Conservation (phyloP, 2,113 vertebrate genomes). For the Bujurquina vittata region DNA sequence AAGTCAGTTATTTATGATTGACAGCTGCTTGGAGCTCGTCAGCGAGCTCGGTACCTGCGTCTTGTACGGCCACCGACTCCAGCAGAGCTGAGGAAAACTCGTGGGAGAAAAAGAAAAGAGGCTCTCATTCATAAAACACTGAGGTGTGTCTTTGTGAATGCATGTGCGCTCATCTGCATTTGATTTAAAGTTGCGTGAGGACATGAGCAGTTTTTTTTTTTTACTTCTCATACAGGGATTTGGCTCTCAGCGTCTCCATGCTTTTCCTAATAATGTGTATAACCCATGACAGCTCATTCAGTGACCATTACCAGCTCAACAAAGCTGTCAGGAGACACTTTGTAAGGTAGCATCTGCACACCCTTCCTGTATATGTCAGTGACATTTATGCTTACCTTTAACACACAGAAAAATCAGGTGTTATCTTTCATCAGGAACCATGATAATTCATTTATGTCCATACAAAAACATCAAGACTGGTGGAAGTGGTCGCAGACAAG, state of each 20-base stretch:
- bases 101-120: conserved; percentile 64
- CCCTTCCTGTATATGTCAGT: not conserved
- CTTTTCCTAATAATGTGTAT: conserved; percentile 74
- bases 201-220: not conserved
- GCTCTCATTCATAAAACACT: conserved; percentile 56
- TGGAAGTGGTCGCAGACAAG: conserved; percentile 77
- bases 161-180: not conserved
- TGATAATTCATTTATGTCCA: conserved; percentile 42
- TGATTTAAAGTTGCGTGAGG: not conserved
- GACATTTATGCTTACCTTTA: not conserved
- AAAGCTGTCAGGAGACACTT: conserved; percentile 74
- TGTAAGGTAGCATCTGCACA: conserved; percentile 65
- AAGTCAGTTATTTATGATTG: conserved; percentile 13
- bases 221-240: conserved; percentile 68
- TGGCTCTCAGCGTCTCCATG: conserved; percentile 58
- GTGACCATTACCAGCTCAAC: conserved; percentile 70
- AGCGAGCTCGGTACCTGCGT: conserved; percentile 75
- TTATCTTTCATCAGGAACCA: conserved; percentile 53
- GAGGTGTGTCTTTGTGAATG: conserved; percentile 76
- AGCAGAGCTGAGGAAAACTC: conserved; percentile 68
- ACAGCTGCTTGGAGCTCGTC: conserved; percentile 79
- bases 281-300: conserved; percentile 52
- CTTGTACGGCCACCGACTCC: conserved; percentile 70
- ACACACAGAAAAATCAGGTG: not conserved
- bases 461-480: conserved; percentile 73